Conservation (phyloP, 2,888 invertebrate genomes). For the Imbricaverruca yamaguchii region DNA sequence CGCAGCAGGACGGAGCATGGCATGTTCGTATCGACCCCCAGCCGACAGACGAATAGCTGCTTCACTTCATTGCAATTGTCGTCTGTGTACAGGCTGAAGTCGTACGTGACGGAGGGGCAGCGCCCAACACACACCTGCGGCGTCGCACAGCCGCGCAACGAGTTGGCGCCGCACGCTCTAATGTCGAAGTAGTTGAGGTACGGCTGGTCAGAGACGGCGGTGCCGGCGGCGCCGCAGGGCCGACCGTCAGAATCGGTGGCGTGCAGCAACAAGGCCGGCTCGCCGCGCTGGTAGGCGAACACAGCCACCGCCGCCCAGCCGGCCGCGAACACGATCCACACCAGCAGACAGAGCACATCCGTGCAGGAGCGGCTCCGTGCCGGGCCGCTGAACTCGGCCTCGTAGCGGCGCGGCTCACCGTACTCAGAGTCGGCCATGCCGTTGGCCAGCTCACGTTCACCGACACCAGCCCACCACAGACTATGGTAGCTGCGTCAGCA, state of each 20-base stretch:
- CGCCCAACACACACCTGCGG: constrained; percentile 69
- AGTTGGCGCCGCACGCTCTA: constrained; percentile 62
- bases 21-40: background rate
- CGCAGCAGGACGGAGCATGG: background rate
- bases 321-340: constrained; percentile 68
- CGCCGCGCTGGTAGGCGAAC: constrained; percentile 64
- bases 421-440: no score
- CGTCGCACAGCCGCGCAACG: constrained; percentile 67
- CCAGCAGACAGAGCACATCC: constrained; percentile 72
- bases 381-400: constrained; percentile 51
- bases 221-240: constrained; percentile 59
- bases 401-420: no score
- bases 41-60: background rate
- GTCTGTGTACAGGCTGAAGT: constrained; percentile 21
- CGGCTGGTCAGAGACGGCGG: constrained; percentile 55
- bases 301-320: constrained; percentile 71
- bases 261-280: constrained; percentile 62
- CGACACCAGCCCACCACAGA: no score
- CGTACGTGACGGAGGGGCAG: constrained; percentile 57
- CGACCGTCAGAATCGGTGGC: constrained; percentile 71
- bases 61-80: no score
- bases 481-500: no score
- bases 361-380: constrained; percentile 76
- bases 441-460: no score
- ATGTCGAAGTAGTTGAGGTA: constrained; percentile 76